Conservation (phyloP, 2,797 vertebrate genomes). For the Halcyon leucocephala region DNA sequence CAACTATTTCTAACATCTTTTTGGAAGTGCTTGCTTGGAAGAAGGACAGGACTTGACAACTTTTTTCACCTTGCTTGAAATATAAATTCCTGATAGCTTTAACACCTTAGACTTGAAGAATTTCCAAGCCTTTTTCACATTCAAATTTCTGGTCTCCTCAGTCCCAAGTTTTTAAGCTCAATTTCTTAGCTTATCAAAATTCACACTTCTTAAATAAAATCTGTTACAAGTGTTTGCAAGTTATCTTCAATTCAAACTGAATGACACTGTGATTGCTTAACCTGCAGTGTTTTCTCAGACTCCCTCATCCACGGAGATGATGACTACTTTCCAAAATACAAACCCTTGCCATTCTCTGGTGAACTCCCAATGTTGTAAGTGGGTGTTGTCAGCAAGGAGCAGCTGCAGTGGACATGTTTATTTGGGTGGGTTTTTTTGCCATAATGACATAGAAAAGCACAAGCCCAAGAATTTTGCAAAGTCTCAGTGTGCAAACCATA, state of each 20-base stretch:
- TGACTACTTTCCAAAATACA: constrained; percentile 2
- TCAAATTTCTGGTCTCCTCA: neutral
- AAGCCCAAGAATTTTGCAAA: neutral
- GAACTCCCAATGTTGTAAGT: neutral
- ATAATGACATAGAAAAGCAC: neutral
- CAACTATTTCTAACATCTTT: neutral
- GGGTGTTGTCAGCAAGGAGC: constrained; percentile 2
- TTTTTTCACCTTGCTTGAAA: neutral
- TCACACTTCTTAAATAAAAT: constrained; percentile 25
- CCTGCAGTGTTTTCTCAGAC: neutral
- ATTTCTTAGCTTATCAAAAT: constrained; percentile 2
- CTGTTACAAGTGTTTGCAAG: constrained; percentile 9
- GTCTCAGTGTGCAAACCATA: neutral
- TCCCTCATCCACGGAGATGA: neutral
- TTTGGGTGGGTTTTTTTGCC: neutral
- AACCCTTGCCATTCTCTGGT: neutral
- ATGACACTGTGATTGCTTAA: neutral
- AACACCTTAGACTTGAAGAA: neutral
- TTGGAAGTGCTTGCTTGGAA: neutral
- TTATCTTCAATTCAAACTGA: neutral
- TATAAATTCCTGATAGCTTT: constrained; percentile 1
- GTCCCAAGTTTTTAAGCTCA: neutral
- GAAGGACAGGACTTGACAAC: neutral
- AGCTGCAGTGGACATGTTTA: neutral
- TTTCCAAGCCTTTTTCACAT: neutral